These are phyloP conservation scores for Panagrolaimus sp. DNA, from an alignment of 1,140 invertebrate species.

Conservation along the genomic window DNA sequence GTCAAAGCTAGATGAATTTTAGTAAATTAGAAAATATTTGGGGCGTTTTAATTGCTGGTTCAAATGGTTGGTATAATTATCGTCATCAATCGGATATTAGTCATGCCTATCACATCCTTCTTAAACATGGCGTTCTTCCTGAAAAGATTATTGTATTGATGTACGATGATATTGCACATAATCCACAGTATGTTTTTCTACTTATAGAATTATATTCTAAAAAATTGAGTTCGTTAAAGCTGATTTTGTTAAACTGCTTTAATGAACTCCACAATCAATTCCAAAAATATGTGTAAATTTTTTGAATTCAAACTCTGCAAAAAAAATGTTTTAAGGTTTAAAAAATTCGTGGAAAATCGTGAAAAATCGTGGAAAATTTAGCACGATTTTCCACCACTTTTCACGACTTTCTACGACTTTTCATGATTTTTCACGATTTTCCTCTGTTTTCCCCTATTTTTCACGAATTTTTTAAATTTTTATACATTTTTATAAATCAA, in stretches of 20 bases:
- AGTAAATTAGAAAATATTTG: constrained; percentile 59
- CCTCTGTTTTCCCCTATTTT: no score
- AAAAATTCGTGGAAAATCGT: no score
- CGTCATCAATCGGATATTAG: constrained; percentile 66
- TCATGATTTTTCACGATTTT: no score
- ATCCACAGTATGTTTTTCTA: constrained; percentile 62
- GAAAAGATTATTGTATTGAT: constrained; percentile 66
- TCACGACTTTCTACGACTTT: no score
- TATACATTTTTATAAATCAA: no score
- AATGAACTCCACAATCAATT: no score
- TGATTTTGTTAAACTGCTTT: no score
- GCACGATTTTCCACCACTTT: no score
- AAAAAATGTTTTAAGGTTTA: no score
- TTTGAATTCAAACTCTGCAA: no score
- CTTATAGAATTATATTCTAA: background rate
- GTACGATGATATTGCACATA: constrained; percentile 67
- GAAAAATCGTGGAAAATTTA: no score
- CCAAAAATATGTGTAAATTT: background rate
- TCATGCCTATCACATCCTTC: constrained; percentile 65
- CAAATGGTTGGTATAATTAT: constrained; percentile 65
- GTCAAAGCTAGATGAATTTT: background rate
- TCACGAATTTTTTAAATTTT: no score
- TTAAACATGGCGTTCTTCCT: constrained; percentile 63
- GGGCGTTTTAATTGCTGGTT: constrained; percentile 66
- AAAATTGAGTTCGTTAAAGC: background rate